These are phyloP conservation scores for Himalopsyche tibetana DNA, from an alignment of 2,888 invertebrate species.

Conservation along the genomic window DNA sequence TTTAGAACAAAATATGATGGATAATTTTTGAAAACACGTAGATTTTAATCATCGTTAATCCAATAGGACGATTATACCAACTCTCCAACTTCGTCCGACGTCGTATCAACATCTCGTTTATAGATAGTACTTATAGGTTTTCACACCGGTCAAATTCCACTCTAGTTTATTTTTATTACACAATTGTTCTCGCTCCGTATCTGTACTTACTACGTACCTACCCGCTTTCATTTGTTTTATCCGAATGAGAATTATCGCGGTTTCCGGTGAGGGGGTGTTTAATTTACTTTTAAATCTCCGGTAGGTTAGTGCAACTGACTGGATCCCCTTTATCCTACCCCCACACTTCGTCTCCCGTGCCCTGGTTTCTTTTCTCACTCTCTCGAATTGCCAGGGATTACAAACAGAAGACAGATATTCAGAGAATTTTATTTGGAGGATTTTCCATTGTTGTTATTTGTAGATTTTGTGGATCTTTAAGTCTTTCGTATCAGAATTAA, in stretches of 20 bases:
- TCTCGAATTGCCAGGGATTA: neutral
- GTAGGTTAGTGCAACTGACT: conserved; percentile 51
- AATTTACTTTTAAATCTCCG: conserved; percentile 62
- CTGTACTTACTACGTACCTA: neutral
- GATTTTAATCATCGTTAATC: no score
- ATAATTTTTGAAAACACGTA: no score
- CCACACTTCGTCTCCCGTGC: neutral
- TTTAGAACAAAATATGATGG: no score
- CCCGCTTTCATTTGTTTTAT: conserved; percentile 24
- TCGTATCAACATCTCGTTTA: no score
- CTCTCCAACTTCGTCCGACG: no score
- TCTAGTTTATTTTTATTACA: conserved; percentile 13
- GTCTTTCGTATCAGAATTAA: no score
- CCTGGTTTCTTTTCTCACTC: conserved; percentile 34
- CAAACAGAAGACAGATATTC: neutral
- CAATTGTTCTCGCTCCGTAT: neutral
- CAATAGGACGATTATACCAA: no score
- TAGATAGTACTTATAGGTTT: no score
- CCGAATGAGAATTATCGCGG: conserved; percentile 40
- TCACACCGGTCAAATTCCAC: neutral
- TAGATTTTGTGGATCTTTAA: no score
- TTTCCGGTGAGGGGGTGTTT: conserved; percentile 49
- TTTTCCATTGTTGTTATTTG: no score
- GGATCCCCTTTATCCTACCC: conserved; percentile 7
- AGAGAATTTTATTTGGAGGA: no score